Conservation (phyloP, 2,888 invertebrate genomes). For the Cerceris ruficornis region DNA sequence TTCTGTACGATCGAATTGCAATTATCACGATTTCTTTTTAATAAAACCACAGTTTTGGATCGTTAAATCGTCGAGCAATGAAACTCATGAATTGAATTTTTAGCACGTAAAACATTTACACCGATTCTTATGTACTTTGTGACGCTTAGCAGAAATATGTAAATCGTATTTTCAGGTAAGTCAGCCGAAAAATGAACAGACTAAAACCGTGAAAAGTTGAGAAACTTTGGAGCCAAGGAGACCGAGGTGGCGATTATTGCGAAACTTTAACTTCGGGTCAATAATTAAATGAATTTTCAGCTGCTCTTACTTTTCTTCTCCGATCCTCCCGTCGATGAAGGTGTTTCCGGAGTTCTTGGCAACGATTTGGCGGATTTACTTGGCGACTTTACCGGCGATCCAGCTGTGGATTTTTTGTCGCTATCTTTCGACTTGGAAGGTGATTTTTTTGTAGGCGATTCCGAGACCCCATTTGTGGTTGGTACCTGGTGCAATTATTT, state of each 20-base stretch:
- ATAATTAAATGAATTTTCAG: background rate
- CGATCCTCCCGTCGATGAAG: conserved; percentile 82
- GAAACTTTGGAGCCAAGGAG: background rate
- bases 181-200: conserved; percentile 2
- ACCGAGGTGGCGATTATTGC: too few relatives aligned
- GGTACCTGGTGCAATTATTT: conserved; percentile 24
- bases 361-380: conserved; percentile 84
- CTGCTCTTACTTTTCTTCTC: conserved; percentile 88
- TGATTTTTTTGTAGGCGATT: conserved; percentile 87
- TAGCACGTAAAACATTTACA: too few relatives aligned
- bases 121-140: too few relatives aligned
- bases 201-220: background rate
- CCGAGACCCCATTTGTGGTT: conserved; percentile 86
- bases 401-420: conserved; percentile 82
- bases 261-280: background rate
- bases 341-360: conserved; percentile 89
- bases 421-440: conserved; percentile 83
- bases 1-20: conserved; percentile 83
- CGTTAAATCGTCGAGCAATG: background rate
- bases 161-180: too few relatives aligned
- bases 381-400: conserved; percentile 83
- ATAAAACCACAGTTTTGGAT: background rate
- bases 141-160: background rate
- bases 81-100: background rate
- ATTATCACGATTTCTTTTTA: background rate